Evolutionary conservation across 2,888 invertebrate species (phyloP).

Genomic region (Drosophila pseudotakahashii): DNA sequence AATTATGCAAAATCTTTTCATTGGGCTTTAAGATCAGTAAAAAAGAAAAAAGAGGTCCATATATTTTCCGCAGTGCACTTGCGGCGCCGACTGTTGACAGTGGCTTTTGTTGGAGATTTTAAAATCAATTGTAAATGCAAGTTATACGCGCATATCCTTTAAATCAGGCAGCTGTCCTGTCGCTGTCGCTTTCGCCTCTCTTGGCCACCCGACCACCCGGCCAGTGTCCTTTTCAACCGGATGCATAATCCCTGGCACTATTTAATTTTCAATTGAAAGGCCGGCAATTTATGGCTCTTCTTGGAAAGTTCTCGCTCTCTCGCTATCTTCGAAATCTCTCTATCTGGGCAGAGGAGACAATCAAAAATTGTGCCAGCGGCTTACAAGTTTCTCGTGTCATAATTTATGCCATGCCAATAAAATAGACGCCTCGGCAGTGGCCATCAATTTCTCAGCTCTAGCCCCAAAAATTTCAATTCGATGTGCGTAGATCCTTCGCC

Average conservation of each 20-base stretch:
- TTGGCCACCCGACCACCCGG: not conserved
- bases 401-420: conserved; percentile 77
- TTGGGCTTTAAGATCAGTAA: too few species aligned
- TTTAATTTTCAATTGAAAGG: conserved; percentile 75
- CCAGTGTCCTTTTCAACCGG: conserved; percentile 11
- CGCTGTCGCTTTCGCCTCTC: conserved; percentile 19
- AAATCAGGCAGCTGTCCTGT: conserved; percentile 67
- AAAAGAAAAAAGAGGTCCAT: too few species aligned
- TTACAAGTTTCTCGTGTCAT: conserved; percentile 72
- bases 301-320: conserved; percentile 37
- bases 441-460: conserved; percentile 40
- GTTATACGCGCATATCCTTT: conserved; percentile 61
- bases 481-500: conserved; percentile 59
- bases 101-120: conserved; percentile 69
- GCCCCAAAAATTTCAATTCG: conserved; percentile 70
- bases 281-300: conserved; percentile 61
- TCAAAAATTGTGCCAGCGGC: conserved; percentile 73
- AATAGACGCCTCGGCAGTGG: conserved; percentile 52
- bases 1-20: too few species aligned
- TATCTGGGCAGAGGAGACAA: conserved; percentile 52
- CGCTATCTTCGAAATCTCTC: not conserved
- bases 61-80: conserved; percentile 9
- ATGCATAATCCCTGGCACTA: conserved; percentile 70
- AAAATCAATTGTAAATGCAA: conserved; percentile 75
- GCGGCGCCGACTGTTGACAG: conserved; percentile 53